phyloP scores from a whole-genome alignment of 2,888 invertebrate species.

The Metopia argyrocephala region DNA sequence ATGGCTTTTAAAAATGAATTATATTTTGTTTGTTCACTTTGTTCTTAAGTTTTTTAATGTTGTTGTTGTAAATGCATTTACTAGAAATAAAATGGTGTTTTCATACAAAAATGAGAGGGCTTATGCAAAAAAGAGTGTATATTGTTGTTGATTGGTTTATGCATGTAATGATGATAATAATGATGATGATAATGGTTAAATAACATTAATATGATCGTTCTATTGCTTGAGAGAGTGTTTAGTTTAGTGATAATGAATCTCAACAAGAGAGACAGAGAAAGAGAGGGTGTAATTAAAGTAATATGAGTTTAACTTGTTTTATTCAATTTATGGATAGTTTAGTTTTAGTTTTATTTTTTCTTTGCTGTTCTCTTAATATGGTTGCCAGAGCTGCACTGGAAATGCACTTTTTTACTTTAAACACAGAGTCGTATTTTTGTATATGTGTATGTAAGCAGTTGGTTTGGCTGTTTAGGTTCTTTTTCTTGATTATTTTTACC shows the following conservation, averaged over 20 bases:
- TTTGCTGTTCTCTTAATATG: background rate
- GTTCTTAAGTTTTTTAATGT: background rate
- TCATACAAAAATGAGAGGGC: slow-evolving; percentile 2
- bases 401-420: slow-evolving; percentile 52
- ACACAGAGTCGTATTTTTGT: slow-evolving; percentile 58
- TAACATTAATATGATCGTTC: slow-evolving; percentile 9
- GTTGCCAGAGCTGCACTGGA: slow-evolving; percentile 49
- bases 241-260: background rate
- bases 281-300: slow-evolving; percentile 25
- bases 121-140: background rate
- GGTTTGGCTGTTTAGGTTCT: slow-evolving; percentile 6
- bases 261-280: slow-evolving; percentile 15
- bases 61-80: slow-evolving; percentile 46
- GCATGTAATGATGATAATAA: background rate
- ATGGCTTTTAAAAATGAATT: too few species aligned
- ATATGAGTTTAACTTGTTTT: slow-evolving; percentile 37
- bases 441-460: background rate
- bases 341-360: background rate
- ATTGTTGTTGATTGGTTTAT: background rate
- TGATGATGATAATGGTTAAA: background rate
- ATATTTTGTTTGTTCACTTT: background rate
- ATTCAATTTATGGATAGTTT: slow-evolving; percentile 4
- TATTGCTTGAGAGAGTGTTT: slow-evolving; percentile 22
- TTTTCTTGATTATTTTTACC: slow-evolving; percentile 41
- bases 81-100: slow-evolving; percentile 13